phyloP scores from a whole-genome alignment of 2,113 vertebrate species.

The Gymnorhina tibicen region DNA sequence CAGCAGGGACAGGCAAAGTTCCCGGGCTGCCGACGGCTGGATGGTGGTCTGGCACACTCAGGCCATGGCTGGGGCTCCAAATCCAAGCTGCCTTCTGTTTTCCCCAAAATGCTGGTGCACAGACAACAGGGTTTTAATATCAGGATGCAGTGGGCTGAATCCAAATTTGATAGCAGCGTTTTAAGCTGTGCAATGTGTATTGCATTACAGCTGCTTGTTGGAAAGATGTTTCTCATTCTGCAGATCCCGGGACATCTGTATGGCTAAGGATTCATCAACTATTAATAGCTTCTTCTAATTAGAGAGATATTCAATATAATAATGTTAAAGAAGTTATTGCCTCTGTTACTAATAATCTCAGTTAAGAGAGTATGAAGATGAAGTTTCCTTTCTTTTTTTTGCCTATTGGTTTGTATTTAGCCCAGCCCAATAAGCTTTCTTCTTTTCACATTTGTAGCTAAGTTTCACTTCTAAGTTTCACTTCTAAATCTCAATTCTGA shows the following conservation, averaged over 20 bases:
- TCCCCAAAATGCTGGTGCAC: neutral
- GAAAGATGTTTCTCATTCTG: constrained; percentile 36
- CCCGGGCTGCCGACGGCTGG: neutral
- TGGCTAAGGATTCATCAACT: neutral
- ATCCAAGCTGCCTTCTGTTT: neutral
- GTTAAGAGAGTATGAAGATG: neutral
- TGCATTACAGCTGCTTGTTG: neutral
- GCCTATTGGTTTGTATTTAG: neutral
- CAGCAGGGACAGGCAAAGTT: neutral
- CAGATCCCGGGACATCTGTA: neutral
- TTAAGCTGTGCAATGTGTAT: neutral
- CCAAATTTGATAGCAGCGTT: neutral
- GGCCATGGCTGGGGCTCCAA: neutral
- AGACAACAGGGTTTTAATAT: neutral
- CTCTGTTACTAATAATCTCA: neutral
- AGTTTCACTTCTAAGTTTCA: neutral
- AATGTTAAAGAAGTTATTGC: neutral
- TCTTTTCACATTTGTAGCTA: neutral
- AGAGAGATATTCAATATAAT: neutral
- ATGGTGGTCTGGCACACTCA: neutral
- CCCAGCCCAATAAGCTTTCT: neutral
- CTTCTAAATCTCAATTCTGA: neutral
- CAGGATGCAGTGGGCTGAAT: neutral
- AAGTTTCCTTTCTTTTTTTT: neutral
- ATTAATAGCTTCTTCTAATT: constrained; percentile 30